A percentile compares a stretch with the other conserved stretches of the same genome.
phyloP scores from a whole-genome alignment of 2,797 vertebrate genomes.

The Coendou prehensilis region DNA sequence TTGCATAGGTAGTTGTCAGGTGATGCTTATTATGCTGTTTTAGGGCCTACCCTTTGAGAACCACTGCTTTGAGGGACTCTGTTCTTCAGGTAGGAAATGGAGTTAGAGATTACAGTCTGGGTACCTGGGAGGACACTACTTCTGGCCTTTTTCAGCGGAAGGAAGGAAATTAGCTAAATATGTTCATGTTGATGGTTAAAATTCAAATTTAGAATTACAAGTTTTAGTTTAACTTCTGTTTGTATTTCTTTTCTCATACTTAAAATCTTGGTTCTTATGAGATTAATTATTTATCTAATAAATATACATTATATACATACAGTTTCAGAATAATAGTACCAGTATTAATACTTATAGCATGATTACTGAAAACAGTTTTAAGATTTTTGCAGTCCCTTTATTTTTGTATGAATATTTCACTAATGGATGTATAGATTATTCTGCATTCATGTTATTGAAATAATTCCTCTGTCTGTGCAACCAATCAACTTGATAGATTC shows the following conservation, averaged over 20 bases:
- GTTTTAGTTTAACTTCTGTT: background rate
- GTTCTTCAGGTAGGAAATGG: background rate
- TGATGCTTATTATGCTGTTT: background rate
- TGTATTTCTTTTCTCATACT: conserved; percentile 38
- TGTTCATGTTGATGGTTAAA: background rate
- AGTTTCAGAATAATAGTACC: conserved; percentile 5
- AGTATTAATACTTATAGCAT: background rate
- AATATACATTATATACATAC: background rate
- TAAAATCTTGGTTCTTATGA: conserved; percentile 9
- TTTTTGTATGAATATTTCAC: background rate
- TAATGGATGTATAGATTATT: background rate
- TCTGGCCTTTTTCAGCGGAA: background rate
- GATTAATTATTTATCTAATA: conserved; percentile 29
- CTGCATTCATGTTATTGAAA: background rate
- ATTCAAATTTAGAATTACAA: conserved; percentile 18
- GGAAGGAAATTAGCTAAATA: conserved; percentile 12
- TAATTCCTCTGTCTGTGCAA: conserved; percentile 6
- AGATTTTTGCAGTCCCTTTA: background rate
- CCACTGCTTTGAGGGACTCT: background rate
- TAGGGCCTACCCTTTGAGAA: background rate
- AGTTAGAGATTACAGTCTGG: background rate
- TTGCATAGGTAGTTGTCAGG: background rate
- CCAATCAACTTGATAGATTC: background rate
- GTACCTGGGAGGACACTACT: background rate
- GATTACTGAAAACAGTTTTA: background rate